These are phyloP conservation scores for Halcyon badia DNA, from an alignment of 2,797 vertebrate species.

Conservation along the genomic window DNA sequence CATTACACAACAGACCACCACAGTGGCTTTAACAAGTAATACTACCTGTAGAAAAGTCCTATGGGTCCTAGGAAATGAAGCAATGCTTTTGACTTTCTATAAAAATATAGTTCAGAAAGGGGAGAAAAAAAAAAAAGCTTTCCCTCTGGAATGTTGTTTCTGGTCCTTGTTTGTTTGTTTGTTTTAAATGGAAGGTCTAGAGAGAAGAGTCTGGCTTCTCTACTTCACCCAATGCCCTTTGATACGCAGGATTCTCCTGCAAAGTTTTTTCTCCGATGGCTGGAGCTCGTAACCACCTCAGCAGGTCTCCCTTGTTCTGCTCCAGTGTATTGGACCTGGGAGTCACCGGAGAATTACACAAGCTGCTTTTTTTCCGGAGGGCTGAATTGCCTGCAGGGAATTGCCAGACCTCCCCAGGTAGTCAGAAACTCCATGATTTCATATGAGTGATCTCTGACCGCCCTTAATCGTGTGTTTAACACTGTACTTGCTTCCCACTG, in stretches of 20 bases:
- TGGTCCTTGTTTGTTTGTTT: background rate
- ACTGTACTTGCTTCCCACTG: background rate
- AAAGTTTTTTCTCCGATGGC: background rate
- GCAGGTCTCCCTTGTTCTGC: background rate
- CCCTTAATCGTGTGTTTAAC: background rate
- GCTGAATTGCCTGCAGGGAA: background rate
- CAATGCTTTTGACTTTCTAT: background rate
- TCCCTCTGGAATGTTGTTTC: conserved; percentile 13
- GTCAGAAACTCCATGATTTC: background rate
- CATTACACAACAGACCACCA: background rate
- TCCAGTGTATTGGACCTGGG: background rate
- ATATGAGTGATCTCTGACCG: background rate
- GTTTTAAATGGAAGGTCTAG: background rate
- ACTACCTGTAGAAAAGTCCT: background rate
- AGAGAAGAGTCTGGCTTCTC: background rate
- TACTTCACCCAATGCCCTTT: background rate
- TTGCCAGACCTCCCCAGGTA: background rate
- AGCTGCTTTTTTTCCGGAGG: background rate
- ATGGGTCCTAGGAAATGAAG: background rate
- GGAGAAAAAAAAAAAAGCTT: background rate
- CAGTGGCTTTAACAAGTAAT: background rate
- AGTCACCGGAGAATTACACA: background rate
- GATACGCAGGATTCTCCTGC: background rate
- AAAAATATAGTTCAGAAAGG: background rate
- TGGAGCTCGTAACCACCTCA: background rate